Evolutionary conservation across 2,113 vertebrate species (phyloP).

Genomic region (Pelusios castaneus): DNA sequence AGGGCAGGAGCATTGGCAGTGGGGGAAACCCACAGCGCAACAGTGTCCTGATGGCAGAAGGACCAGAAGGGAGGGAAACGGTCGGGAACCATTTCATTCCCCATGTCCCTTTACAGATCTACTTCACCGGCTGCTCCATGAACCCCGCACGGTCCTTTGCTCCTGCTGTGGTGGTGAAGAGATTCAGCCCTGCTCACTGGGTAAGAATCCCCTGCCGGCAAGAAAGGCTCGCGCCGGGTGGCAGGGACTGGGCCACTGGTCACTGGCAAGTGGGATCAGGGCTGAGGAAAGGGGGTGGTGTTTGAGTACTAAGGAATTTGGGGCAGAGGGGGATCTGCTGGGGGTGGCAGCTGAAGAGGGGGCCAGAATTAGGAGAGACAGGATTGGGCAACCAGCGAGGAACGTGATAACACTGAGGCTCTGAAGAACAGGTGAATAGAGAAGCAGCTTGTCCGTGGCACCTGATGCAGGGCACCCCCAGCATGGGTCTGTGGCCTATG

Average conservation of each 20-base stretch:
- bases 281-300: not conserved
- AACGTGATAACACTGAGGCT: too few relatives aligned
- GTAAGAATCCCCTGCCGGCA: constrained; percentile 48
- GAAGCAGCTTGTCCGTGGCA: too few relatives aligned
- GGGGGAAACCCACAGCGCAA: not conserved
- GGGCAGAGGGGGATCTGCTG: too few relatives aligned
- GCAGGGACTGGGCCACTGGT: not conserved
- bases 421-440: too few relatives aligned
- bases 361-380: not conserved
- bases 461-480: too few relatives aligned
- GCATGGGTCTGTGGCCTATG: not conserved
- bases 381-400: too few relatives aligned
- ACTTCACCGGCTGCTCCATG: constrained; percentile 85
- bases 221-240: accelerated
- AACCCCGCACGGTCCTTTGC: constrained; percentile 83
- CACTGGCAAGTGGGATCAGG: too few relatives aligned
- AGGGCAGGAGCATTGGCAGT: not conserved
- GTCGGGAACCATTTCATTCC: not conserved
- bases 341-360: not conserved
- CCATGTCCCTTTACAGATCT: constrained; percentile 70
- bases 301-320: not conserved
- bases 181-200: constrained; percentile 76
- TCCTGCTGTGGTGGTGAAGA: constrained; percentile 75
- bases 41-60: not conserved
- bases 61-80: too few relatives aligned